These are phyloP conservation scores for Anticlea derivata DNA, from an alignment of 2,888 invertebrate species.

Conservation along the genomic window DNA sequence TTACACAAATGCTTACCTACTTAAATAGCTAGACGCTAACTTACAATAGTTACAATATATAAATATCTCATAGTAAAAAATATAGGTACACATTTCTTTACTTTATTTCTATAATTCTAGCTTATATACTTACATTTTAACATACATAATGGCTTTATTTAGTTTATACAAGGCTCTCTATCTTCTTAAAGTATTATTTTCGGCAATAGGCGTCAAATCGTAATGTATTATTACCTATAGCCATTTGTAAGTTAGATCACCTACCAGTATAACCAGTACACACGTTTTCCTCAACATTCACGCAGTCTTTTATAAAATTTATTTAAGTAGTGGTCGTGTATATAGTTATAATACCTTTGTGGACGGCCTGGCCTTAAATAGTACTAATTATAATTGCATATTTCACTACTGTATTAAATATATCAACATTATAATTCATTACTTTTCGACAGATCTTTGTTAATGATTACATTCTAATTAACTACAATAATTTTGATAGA, in stretches of 20 bases:
- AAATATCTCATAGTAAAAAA: slow-evolving; percentile 77
- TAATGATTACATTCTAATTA: slow-evolving; percentile 6
- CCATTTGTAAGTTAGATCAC: background rate
- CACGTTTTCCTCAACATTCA: slow-evolving; percentile 48
- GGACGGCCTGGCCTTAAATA: slow-evolving; percentile 76
- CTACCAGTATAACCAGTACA: slow-evolving; percentile 34
- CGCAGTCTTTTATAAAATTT: slow-evolving; percentile 72
- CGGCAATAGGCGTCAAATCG: background rate
- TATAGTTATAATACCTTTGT: slow-evolving; percentile 50
- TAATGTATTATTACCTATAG: background rate
- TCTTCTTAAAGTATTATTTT: slow-evolving; percentile 6
- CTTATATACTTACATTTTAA: slow-evolving; percentile 23
- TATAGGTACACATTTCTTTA: slow-evolving; percentile 70
- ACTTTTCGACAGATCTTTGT: slow-evolving; percentile 24
- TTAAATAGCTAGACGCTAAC: slow-evolving; percentile 52
- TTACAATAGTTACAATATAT: slow-evolving; percentile 57
- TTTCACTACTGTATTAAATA: slow-evolving; percentile 35
- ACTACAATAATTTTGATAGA: background rate
- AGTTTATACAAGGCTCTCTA: slow-evolving; percentile 3
- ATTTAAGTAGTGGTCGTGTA: slow-evolving; percentile 53
- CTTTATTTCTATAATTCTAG: slow-evolving; percentile 52
- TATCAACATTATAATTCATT: slow-evolving; percentile 8
- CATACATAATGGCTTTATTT: slow-evolving; percentile 38
- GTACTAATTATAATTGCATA: slow-evolving; percentile 38
- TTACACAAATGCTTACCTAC: slow-evolving; percentile 70